phyloP scores from a whole-genome alignment of 2,113 vertebrate species.

The Rhea pennata region DNA sequence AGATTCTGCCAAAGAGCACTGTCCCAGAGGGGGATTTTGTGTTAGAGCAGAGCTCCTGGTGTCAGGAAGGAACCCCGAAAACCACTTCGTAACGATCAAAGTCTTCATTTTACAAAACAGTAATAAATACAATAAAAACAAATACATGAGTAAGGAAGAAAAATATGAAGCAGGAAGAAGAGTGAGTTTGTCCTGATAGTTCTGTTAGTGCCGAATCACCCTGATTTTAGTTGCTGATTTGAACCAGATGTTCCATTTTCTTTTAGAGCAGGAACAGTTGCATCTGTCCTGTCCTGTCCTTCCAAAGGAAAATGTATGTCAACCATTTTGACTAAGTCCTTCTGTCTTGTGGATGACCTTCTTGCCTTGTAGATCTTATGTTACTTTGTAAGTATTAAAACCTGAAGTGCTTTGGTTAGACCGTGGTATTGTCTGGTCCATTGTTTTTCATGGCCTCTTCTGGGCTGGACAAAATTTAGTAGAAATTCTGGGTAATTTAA shows the following conservation, averaged over 20 bases:
- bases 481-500: background rate
- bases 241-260: background rate
- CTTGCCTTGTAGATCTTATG: background rate
- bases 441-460: background rate
- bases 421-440: background rate
- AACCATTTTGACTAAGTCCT: background rate
- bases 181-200: background rate
- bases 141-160: background rate
- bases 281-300: background rate
- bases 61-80: background rate
- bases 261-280: background rate
- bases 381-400: background rate
- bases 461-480: background rate
- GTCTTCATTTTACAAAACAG: background rate
- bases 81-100: background rate
- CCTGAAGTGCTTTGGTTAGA: background rate
- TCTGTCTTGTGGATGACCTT: background rate
- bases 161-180: background rate
- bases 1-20: background rate
- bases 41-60: background rate
- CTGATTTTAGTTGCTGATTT: too few relatives aligned
- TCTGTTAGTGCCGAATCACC: background rate
- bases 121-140: background rate
- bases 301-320: background rate
- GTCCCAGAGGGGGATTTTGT: background rate